These are phyloP conservation scores for Poecilia gillii DNA, from an alignment of 2,797 vertebrate species.

Conservation along the genomic window DNA sequence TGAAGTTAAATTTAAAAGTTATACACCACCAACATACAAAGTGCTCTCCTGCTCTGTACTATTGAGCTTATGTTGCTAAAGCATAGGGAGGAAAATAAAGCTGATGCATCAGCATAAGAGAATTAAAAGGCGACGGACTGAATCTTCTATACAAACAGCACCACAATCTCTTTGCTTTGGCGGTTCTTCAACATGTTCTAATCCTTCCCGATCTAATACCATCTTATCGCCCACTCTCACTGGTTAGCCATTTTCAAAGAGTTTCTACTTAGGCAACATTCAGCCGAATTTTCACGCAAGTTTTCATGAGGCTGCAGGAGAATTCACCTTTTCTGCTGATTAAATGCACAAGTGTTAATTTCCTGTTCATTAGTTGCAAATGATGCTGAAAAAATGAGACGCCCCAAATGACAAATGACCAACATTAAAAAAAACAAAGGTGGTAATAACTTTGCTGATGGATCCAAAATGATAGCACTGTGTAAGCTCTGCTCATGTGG, in stretches of 20 bases:
- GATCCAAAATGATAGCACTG: background rate
- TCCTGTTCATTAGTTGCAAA: background rate
- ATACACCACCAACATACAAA: background rate
- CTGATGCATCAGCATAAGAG: background rate
- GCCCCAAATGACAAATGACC: background rate
- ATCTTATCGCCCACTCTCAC: background rate
- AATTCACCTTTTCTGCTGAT: background rate
- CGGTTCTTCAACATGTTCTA: background rate
- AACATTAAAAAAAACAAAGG: conserved; percentile 4
- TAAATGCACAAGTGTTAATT: background rate
- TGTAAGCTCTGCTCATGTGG: background rate
- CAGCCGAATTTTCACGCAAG: background rate
- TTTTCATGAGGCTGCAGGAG: background rate
- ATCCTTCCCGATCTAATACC: background rate
- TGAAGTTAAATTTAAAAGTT: background rate
- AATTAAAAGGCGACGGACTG: background rate
- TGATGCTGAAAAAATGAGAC: background rate
- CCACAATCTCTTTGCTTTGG: background rate
- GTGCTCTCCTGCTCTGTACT: background rate
- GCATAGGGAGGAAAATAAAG: background rate
- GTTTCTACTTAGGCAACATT: background rate
- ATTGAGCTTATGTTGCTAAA: background rate
- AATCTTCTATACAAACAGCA: background rate
- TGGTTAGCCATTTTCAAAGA: background rate
- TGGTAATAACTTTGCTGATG: background rate